Percentiles rank a stretch among this genome's conserved stretches.
Conservation (phyloP, 2,797 vertebrate genomes). For the Numenius phaeopus region DNA sequence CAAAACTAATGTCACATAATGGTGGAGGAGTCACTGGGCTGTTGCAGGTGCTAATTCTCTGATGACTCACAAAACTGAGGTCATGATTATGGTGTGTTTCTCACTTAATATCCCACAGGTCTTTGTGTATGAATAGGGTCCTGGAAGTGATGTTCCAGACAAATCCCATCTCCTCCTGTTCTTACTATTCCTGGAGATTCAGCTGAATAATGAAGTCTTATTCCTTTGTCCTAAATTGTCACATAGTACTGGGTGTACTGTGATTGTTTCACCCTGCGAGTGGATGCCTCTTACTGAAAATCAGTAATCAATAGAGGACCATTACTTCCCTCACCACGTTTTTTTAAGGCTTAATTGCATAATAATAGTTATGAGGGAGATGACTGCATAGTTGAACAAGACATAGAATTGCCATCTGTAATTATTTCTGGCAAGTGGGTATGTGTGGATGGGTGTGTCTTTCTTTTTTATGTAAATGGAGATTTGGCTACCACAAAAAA, state of each 20-base stretch:
- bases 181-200: background rate
- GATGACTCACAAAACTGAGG: constrained; percentile 13
- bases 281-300: constrained; percentile 4
- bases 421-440: background rate
- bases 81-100: background rate
- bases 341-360: constrained; percentile 38
- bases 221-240: background rate
- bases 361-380: constrained; percentile 2
- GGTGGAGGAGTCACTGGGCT: background rate
- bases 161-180: background rate
- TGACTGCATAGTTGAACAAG: background rate
- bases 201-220: background rate
- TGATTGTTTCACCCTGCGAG: constrained; percentile 1
- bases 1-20: background rate
- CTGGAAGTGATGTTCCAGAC: background rate
- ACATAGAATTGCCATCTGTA: background rate
- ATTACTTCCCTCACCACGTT: background rate
- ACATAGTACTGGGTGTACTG: background rate
- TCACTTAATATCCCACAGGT: background rate
- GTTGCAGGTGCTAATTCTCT: constrained; percentile 19
- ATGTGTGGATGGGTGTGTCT: background rate
- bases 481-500: background rate
- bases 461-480: background rate
- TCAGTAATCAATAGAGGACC: background rate
- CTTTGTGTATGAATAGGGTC: background rate